Base-by-base conservation (phyloP, 30 jellyfish, hydroid and myxozoan species). In the Chrysaora quinquecirrha region DNA sequence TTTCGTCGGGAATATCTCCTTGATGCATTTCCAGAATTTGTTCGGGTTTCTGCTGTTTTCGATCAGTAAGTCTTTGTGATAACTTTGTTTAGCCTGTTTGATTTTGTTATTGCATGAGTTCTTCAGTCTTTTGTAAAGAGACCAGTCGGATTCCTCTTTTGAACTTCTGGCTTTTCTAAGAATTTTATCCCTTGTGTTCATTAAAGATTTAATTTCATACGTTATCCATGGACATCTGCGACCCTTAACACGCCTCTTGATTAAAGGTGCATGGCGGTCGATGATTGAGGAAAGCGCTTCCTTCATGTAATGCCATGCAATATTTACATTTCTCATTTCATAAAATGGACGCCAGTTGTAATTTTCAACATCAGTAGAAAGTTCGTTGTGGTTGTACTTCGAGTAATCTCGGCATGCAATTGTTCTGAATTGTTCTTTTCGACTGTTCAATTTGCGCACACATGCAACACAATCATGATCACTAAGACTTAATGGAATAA, bases 251-350 rank as follows among this genome's bases (percentile, higher is more conserved):
- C 77, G 23, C 23, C 77, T 32, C 10, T 56, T 63, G 23, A 73
- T 73, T 77, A 78, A 29, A 43, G 89, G 89, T 35, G 89, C 83
- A 16, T 78, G 89, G 31, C 43, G 64, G 33, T 78, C 77, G 21
- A 75, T 54, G 48, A 75, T 75, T 38, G 34, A 14, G 64, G 87
- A 54, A n/a, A 75, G 62, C 29, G 29, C 31, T 21, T 56, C 29
- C 32, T 56, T 56, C 32, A 56, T 56, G 32, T n/a, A 56, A 56
- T 25, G 6, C 71, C 71, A 56, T n/a, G 71, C 29, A n/a, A n/a
- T 25, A 56, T 56, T 56, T 75, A 75, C 56, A 60, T 52, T 52
- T 56, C 12, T 73, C 87, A 56, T 2, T 73, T 48, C 69, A 58
- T 65, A 65, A 65, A 38, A 38, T 38, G 54, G 54, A 38, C 71